phyloP scores from a whole-genome alignment of 2,888 invertebrate species.

The Lasioglossum villosulum region DNA sequence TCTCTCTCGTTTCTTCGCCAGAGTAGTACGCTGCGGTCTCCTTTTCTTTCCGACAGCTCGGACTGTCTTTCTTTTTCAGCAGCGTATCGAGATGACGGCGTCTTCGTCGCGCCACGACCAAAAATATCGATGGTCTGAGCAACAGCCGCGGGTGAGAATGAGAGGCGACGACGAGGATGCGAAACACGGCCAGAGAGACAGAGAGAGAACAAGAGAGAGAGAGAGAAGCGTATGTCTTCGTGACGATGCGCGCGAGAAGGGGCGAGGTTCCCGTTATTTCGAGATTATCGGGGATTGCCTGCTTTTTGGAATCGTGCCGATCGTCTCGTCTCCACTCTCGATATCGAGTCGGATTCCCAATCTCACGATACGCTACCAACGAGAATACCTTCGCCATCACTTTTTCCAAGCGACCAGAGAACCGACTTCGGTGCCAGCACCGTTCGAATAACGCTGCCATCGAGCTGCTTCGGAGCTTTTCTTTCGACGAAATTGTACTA shows the following conservation, averaged over 20 bases:
- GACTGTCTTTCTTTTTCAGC: conserved; percentile 18
- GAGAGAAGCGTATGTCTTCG: conserved; percentile 31
- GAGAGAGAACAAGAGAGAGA: neutral
- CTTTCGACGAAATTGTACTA: neutral
- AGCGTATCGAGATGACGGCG: conserved; percentile 13
- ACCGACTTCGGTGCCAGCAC: neutral
- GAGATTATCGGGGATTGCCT: conserved; percentile 80
- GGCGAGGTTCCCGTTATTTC: conserved; percentile 77
- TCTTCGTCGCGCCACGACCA: conserved; percentile 71
- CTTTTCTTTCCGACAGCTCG: conserved; percentile 15
- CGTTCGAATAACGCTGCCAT: neutral
- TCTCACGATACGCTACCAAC: neutral
- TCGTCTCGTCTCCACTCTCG: conserved; percentile 59
- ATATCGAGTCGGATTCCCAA: conserved; percentile 57
- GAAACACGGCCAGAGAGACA: neutral
- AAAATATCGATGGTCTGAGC: conserved; percentile 76
- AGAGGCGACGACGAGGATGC: conserved; percentile 49
- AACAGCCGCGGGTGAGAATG: conserved; percentile 54
- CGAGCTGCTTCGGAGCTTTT: neutral
- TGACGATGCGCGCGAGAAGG: conserved; percentile 43
- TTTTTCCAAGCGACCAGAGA: neutral
- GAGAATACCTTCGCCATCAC: neutral
- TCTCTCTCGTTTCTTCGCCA: conserved; percentile 18
- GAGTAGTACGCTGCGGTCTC: conserved; percentile 12
- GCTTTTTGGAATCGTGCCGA: conserved; percentile 79